phyloP scores from a whole-genome alignment of 2,888 invertebrate genomes.

The Arctia plantaginis region DNA sequence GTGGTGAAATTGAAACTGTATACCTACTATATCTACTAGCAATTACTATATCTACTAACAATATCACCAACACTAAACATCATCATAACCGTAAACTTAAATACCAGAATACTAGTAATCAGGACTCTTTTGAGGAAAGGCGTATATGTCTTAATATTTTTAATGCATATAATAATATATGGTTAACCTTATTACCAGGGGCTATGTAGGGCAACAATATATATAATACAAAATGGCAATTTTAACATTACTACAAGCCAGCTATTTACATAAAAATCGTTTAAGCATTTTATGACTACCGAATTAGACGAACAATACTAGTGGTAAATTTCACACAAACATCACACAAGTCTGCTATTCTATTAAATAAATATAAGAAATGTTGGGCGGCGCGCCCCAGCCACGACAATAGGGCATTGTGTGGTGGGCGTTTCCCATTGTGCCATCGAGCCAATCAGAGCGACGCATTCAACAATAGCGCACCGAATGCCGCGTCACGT shows the following conservation, averaged over 20 bases:
- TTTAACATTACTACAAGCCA: neutral
- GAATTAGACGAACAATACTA: neutral
- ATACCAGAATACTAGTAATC: no score
- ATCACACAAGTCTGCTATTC: conserved; percentile 19
- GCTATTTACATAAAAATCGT: neutral
- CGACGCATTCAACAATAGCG: conserved; percentile 80
- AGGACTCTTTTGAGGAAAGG: no score
- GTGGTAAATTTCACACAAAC: conserved; percentile 1
- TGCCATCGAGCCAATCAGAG: conserved; percentile 76
- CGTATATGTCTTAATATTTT: no score
- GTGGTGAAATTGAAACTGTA: no score
- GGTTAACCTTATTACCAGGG: neutral
- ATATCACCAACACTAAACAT: no score
- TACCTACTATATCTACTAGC: no score
- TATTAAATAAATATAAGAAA: conserved; percentile 47
- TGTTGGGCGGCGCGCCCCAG: conserved; percentile 71
- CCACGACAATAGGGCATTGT: conserved; percentile 84
- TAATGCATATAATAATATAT: neutral
- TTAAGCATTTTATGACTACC: neutral
- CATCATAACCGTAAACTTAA: no score
- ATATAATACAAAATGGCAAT: neutral
- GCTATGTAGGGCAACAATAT: no score
- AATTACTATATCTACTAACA: no score
- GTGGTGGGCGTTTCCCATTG: conserved; percentile 84
- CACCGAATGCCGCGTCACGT: conserved; percentile 76